These are phyloP conservation scores for Spialia ferax DNA, from an alignment of 2,888 invertebrate genomes.

Conservation along the genomic window DNA sequence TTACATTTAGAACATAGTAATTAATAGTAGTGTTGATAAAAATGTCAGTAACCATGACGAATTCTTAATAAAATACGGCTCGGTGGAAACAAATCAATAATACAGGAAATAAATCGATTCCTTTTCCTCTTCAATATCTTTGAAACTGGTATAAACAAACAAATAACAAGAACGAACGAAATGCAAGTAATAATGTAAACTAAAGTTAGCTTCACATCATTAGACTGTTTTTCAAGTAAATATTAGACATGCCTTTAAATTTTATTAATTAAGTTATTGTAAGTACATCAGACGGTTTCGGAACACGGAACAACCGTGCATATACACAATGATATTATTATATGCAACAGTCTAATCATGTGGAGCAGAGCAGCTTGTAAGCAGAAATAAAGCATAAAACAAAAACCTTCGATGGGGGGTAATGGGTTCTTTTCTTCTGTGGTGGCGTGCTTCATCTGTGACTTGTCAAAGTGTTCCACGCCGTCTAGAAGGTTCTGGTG, in stretches of 20 bases:
- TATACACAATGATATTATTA: too few relatives aligned
- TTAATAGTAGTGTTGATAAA: too few relatives aligned
- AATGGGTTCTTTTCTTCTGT: constrained; percentile 92
- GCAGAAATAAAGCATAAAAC: constrained; percentile 56
- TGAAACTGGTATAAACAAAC: background rate
- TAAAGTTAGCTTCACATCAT: background rate
- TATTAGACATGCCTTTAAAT: background rate
- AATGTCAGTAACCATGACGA: background rate
- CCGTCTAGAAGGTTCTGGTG: constrained; percentile 91
- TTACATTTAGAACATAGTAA: too few relatives aligned
- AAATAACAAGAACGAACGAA: background rate
- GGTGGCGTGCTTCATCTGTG: constrained; percentile 90
- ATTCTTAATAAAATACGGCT: background rate
- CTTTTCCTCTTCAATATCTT: constrained; percentile 3
- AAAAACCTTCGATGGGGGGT: constrained; percentile 91
- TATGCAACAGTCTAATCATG: background rate
- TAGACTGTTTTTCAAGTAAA: background rate
- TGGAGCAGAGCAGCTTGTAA: constrained; percentile 28
- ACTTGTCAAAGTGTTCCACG: constrained; percentile 91
- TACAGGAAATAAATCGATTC: background rate
- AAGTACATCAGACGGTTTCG: too few relatives aligned
- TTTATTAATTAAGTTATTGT: too few relatives aligned
- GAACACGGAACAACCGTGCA: too few relatives aligned
- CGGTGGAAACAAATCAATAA: background rate
- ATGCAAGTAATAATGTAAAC: background rate